These are phyloP conservation scores for Notothenia rossii DNA, from an alignment of 2,113 vertebrate species.

Conservation along the genomic window DNA sequence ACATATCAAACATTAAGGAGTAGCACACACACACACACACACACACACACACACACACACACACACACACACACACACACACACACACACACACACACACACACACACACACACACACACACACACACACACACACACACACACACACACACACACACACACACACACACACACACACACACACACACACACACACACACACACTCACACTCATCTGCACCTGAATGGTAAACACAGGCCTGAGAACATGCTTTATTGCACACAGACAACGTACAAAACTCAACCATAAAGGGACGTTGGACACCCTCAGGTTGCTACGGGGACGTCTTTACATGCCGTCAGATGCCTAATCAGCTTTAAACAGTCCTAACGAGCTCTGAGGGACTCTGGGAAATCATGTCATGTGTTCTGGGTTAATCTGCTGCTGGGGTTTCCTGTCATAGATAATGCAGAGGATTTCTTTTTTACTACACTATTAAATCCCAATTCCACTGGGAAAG, in stretches of 20 bases:
- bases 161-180: too few relatives aligned
- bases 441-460: too few relatives aligned
- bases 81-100: slow-evolving; percentile 11
- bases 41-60: background rate
- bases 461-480: too few relatives aligned
- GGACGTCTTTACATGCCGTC: background rate
- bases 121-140: slow-evolving; percentile 4
- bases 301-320: background rate
- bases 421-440: too few relatives aligned
- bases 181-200: slow-evolving; percentile 18
- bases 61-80: slow-evolving; percentile 23
- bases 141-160: background rate
- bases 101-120: slow-evolving; percentile 15
- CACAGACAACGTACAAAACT: background rate
- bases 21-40: slow-evolving; percentile 15
- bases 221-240: background rate
- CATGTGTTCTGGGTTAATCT: too few relatives aligned
- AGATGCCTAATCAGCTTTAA: background rate
- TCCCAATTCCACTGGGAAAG: too few relatives aligned
- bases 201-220: slow-evolving; percentile 7
- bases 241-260: background rate
- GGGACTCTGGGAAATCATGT: background rate
- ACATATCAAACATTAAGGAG: slow-evolving; percentile 69
- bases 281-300: background rate
- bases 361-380: background rate